Conservation (phyloP, 2,888 invertebrate species). For the Cotesia congregata region DNA sequence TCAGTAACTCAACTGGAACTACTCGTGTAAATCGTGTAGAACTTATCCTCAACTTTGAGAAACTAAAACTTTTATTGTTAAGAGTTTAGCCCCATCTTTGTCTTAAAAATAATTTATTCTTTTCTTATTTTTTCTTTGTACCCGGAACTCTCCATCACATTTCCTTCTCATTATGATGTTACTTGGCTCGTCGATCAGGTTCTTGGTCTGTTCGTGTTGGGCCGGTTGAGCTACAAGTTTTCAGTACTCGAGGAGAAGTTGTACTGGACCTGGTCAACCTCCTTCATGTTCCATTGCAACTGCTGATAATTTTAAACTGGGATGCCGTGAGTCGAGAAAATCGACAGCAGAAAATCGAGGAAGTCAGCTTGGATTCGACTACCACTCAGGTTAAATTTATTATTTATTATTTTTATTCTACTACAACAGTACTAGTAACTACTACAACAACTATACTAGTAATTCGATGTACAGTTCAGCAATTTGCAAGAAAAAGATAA, state of each 20-base stretch:
- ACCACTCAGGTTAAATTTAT: neutral
- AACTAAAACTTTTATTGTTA: slow-evolving; percentile 40
- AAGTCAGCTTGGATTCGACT: neutral
- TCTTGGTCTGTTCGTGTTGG: neutral
- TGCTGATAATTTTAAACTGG: neutral
- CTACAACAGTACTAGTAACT: neutral
- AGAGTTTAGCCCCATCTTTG: too few relatives aligned
- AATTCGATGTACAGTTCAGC: slow-evolving; percentile 2
- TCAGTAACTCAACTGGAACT: slow-evolving; percentile 18
- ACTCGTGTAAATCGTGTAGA: slow-evolving; percentile 18
- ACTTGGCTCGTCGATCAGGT: slow-evolving; percentile 27
- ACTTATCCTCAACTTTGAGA: slow-evolving; percentile 30
- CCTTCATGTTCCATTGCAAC: neutral
- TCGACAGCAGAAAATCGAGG: neutral
- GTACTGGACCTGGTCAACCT: slow-evolving; percentile 5
- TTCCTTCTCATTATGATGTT: slow-evolving; percentile 31
- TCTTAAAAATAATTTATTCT: too few relatives aligned
- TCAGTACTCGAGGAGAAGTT: neutral
- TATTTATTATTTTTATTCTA: neutral
- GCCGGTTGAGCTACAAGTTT: too few relatives aligned
- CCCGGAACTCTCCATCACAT: slow-evolving; percentile 32
- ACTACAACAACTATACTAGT: neutral
- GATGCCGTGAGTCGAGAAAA: slow-evolving; percentile 8
- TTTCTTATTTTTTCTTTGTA: neutral
- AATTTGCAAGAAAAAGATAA: neutral